These are phyloP conservation scores for Cygnus atratus DNA, from an alignment of 2,113 vertebrate species.

Conservation along the genomic window DNA sequence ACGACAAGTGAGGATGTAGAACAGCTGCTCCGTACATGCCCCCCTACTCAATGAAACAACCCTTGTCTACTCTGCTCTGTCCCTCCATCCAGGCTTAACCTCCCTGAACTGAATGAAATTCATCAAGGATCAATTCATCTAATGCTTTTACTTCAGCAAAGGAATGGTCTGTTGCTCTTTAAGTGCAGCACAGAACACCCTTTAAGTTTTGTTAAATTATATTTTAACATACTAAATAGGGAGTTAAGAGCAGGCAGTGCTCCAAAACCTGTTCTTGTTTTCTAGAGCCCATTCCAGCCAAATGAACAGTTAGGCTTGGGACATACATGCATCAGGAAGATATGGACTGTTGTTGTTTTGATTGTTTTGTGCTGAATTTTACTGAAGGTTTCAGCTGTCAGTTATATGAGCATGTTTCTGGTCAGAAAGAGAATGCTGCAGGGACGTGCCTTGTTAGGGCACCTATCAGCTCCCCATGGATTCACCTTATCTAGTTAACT, in stretches of 20 bases:
- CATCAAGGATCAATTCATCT: not conserved
- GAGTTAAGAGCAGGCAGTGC: not conserved
- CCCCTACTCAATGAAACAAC: not conserved
- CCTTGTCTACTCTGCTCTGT: not conserved
- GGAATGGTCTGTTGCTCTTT: not conserved
- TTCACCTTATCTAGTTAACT: not conserved
- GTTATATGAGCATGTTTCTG: not conserved
- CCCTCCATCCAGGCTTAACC: not conserved
- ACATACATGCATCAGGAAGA: not conserved
- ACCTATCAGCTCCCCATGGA: not conserved
- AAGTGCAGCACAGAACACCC: not conserved
- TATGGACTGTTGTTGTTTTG: not conserved
- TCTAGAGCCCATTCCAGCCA: not conserved
- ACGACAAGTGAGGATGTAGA: not conserved
- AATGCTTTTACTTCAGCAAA: not conserved
- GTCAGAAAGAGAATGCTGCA: conserved; percentile 6
- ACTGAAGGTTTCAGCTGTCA: not conserved
- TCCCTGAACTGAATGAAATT: not conserved
- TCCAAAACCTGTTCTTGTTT: not conserved
- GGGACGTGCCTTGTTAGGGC: not conserved
- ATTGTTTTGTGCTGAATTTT: not conserved
- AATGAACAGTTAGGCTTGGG: not conserved
- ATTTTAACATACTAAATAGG: not conserved
- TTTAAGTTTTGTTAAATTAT: not conserved
- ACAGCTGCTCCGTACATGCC: not conserved